phyloP scores from a whole-genome alignment of 1,140 invertebrate genomes.

The Alviniconcha marisindica region DNA sequence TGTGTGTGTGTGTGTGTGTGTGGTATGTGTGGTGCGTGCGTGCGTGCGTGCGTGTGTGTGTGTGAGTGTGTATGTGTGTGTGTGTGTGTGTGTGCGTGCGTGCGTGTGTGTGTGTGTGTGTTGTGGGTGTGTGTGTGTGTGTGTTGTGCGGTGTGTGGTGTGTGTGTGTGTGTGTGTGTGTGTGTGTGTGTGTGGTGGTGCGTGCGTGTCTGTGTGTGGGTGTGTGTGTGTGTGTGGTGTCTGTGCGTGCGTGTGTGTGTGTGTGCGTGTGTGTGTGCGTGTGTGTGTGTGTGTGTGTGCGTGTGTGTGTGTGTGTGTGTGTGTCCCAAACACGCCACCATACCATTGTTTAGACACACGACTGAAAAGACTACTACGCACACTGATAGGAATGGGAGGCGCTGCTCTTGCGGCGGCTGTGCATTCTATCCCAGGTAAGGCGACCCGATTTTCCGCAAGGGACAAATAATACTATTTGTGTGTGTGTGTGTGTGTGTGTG shows the following conservation, averaged over 20 bases:
- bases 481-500: too few relatives aligned
- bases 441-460: too few relatives aligned
- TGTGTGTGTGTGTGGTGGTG: background rate
- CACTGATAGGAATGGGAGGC: too few relatives aligned
- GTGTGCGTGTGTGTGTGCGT: background rate
- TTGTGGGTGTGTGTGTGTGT: conserved; percentile 7
- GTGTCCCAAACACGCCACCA: background rate
- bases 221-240: background rate
- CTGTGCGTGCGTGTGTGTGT: background rate
- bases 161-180: background rate
- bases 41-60: background rate
- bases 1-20: background rate
- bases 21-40: too few relatives aligned
- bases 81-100: background rate
- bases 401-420: too few relatives aligned
- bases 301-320: background rate
- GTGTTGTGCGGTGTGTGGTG: background rate
- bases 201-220: background rate
- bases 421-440: too few relatives aligned
- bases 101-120: background rate
- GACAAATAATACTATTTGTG: too few relatives aligned
- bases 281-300: background rate
- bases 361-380: too few relatives aligned
- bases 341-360: too few relatives aligned
- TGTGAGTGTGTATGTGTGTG: background rate